Evolutionary conservation across 2,797 vertebrate species (phyloP), one percentile per base, ranked within the genome.

Genomic region (Phrynocephalus guinanensis): DNA sequence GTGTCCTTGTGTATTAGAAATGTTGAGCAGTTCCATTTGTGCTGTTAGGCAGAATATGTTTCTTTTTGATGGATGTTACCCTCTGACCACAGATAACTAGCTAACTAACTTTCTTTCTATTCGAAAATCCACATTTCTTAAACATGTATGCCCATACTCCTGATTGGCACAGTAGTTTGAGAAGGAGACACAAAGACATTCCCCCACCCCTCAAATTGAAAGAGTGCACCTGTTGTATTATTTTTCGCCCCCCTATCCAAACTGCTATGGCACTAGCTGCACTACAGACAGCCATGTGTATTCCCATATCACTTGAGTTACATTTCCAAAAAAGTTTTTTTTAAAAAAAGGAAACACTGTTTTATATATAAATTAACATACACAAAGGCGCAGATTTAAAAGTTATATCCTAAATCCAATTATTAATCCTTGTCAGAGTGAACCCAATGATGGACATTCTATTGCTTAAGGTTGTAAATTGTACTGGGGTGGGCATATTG

Each of bases 1-100:
- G 89, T 66, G 76, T 77, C 60, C n/a, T 22, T 88, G 56, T 83
- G 33, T 76, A 56, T 30, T 86, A 84, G 88, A 71, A 10, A 52
- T 88, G 90, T 82, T 82, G 77, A 92, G 85, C 80, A 86, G 66
- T 30, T 76, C 52, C 83, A 30, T 56, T 79, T 63, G 52, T 30
- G 50, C 28, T 86, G 52, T n/a, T 48, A 44, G 75, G 76, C 56
- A 73, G 67, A 72, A 83, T 83, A 66, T 79, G 30, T 89, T 86
- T 78, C 38, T 86, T 56, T 78, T 86, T 89, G 70, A 81, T 77
- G 26, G 26, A 30, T 82, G 44, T 26, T 82, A 70, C 68, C 67
- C 20, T 86, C 63, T 71, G 86, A 83, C 67, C 28, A 38, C 22
- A 16, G 20, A 72, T 63, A 72, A n/a, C 20, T 48, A 63, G 20